A percentile compares a stretch with the other conserved stretches of the same genome.
Conservation (phyloP, 2,113 vertebrate genomes). For the Ploceus nigricollis region DNA sequence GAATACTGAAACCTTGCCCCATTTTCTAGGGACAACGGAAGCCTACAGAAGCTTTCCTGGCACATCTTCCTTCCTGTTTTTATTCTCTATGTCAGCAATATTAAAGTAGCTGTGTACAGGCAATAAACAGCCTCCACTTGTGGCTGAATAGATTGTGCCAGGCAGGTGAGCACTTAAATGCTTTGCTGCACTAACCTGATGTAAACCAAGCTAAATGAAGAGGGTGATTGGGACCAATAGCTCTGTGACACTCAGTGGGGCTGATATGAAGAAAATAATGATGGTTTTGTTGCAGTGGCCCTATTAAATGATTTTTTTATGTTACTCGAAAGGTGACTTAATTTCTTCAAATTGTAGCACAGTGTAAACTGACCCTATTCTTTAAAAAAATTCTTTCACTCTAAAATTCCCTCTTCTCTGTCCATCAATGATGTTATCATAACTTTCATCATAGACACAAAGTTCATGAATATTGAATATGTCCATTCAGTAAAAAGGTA, state of each 20-base stretch:
- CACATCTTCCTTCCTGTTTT: not conserved
- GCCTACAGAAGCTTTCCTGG: not conserved
- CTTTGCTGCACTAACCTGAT: not conserved
- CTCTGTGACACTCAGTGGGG: not conserved
- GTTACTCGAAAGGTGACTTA: not conserved
- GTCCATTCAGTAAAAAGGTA: not conserved
- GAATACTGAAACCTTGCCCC: not conserved
- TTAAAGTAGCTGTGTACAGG: not conserved
- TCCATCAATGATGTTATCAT: not conserved
- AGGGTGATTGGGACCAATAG: not conserved
- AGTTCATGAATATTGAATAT: not conserved
- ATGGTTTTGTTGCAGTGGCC: not conserved
- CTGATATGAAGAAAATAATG: not conserved
- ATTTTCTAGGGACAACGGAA: not conserved
- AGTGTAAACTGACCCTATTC: not conserved
- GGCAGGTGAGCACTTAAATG: not conserved
- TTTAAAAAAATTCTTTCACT: not conserved
- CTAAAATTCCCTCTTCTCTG: not conserved
- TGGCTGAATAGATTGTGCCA: not conserved
- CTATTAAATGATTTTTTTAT: not conserved
- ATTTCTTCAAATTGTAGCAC: not conserved
- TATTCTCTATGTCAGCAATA: not conserved
- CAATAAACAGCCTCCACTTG: not conserved
- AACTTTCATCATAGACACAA: not conserved
- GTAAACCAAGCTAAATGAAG: not conserved